Conservation (phyloP, 1,140 invertebrate species). For the Tenebrio molitor region DNA sequence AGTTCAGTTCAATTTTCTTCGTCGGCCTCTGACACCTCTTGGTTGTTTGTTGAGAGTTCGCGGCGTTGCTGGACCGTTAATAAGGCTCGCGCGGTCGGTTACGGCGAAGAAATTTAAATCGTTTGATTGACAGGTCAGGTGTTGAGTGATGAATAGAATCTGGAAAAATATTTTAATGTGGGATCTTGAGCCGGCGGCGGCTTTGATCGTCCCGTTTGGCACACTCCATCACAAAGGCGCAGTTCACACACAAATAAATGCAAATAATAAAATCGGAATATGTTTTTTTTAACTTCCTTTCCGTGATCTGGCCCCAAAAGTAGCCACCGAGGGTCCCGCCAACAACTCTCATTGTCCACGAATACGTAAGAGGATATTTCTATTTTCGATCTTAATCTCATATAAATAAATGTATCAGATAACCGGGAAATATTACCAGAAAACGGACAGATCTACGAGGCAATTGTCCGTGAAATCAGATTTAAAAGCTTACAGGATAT, state of each 20-base stretch:
- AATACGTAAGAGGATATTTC: constrained; percentile 45
- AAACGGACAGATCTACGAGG: constrained; percentile 35
- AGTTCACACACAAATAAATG: constrained; percentile 24
- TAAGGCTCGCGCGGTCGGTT: too few relatives aligned
- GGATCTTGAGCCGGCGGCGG: not conserved
- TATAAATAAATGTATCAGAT: constrained; percentile 49
- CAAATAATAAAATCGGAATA: not conserved
- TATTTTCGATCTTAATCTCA: constrained; percentile 44
- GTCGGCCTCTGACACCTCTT: too few relatives aligned
- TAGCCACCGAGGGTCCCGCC: constrained; percentile 2
- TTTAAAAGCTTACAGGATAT: constrained; percentile 41
- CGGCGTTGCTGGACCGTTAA: not conserved
- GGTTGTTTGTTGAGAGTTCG: too few relatives aligned
- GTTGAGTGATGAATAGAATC: constrained; percentile 4
- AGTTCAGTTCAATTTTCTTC: not conserved
- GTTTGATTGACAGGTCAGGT: constrained; percentile 36
- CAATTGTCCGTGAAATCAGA: constrained; percentile 52
- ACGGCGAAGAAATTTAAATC: constrained; percentile 7
- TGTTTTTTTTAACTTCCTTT: constrained; percentile 22
- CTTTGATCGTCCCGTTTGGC: constrained; percentile 25
- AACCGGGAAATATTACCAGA: constrained; percentile 40
- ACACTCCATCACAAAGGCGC: constrained; percentile 6
- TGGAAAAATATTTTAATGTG: constrained; percentile 18
- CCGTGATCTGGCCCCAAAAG: not conserved
- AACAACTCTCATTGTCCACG: not conserved